Evolutionary conservation across 30 jellyfish, hydroid and myxozoan genomes (phyloP).

Genomic region (Chrysaora quinquecirrha): DNA sequence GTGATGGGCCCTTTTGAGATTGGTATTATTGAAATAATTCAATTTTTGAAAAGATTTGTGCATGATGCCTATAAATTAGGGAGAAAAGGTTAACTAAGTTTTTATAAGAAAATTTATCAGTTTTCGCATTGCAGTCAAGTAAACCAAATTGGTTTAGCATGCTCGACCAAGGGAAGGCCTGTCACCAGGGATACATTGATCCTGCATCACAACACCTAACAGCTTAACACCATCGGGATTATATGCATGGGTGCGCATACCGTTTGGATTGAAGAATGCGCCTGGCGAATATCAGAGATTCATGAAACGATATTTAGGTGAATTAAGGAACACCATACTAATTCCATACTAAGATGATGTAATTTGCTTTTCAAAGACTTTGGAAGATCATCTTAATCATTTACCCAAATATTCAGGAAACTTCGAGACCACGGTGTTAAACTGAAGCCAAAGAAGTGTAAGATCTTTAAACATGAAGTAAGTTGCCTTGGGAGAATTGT

Average conservation of each 20-base stretch:
- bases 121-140: too few relatives aligned
- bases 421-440: slow-evolving; percentile 22
- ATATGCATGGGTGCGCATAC: slow-evolving; percentile 67
- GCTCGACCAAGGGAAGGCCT: slow-evolving; percentile 60
- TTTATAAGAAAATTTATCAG: too few relatives aligned
- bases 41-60: too few relatives aligned
- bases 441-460: slow-evolving; percentile 42
- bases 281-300: slow-evolving; percentile 61
- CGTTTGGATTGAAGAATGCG: slow-evolving; percentile 58
- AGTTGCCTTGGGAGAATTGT: slow-evolving; percentile 25
- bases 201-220: slow-evolving; percentile 20
- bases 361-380: slow-evolving; percentile 23
- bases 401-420: slow-evolving; percentile 6
- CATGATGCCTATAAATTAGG: too few relatives aligned
- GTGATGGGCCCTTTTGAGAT: too few relatives aligned
- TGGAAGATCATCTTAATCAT: slow-evolving; percentile 32
- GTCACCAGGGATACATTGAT: slow-evolving; percentile 58
- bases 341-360: slow-evolving; percentile 34
- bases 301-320: slow-evolving; percentile 42
- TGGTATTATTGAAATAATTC: too few relatives aligned
- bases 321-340: slow-evolving; percentile 18
- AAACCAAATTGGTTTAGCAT: too few relatives aligned
- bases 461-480: background rate
- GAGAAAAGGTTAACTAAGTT: too few relatives aligned
- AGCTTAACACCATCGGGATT: slow-evolving; percentile 68